These are phyloP conservation scores for Trissoscelio sp. DNA, from an alignment of 2,888 invertebrate species.

Conservation along the genomic window DNA sequence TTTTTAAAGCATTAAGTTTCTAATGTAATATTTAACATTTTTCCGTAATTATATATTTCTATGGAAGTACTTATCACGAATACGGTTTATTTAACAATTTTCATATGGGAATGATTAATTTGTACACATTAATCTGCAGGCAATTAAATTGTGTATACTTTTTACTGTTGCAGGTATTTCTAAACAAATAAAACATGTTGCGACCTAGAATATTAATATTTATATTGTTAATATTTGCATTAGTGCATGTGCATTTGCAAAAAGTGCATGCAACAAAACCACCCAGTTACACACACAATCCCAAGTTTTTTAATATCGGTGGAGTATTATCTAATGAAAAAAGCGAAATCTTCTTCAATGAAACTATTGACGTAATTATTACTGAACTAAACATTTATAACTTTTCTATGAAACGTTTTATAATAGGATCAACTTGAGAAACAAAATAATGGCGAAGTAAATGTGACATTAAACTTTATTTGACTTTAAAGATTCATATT, in stretches of 20 bases:
- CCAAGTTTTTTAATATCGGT: constrained; percentile 93
- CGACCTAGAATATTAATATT: constrained; percentile 62
- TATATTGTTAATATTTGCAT: constrained; percentile 59
- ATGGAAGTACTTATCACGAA: too few species aligned
- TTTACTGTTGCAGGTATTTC: constrained; percentile 58
- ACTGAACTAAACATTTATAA: not conserved
- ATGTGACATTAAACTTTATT: too few species aligned
- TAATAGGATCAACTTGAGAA: too few species aligned
- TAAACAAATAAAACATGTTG: constrained; percentile 57
- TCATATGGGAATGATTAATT: too few species aligned
- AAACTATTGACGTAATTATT: constrained; percentile 91
- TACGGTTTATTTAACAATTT: too few species aligned
- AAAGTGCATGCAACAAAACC: constrained; percentile 54
- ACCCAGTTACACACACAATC: constrained; percentile 84
- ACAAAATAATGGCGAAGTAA: too few species aligned
- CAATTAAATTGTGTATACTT: constrained; percentile 3
- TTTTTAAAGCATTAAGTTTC: too few species aligned
- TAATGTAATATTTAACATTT: too few species aligned
- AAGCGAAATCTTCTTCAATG: constrained; percentile 91
- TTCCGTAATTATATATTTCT: too few species aligned
- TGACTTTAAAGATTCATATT: too few species aligned
- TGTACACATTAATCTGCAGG: not conserved
- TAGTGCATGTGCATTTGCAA: constrained; percentile 61
- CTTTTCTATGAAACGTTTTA: too few species aligned
- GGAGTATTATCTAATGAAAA: constrained; percentile 95